Evolutionary conservation across 1,140 invertebrate genomes (phyloP), one percentile per base, ranked within the genome.

Genomic region (Halesus radiatus): DNA sequence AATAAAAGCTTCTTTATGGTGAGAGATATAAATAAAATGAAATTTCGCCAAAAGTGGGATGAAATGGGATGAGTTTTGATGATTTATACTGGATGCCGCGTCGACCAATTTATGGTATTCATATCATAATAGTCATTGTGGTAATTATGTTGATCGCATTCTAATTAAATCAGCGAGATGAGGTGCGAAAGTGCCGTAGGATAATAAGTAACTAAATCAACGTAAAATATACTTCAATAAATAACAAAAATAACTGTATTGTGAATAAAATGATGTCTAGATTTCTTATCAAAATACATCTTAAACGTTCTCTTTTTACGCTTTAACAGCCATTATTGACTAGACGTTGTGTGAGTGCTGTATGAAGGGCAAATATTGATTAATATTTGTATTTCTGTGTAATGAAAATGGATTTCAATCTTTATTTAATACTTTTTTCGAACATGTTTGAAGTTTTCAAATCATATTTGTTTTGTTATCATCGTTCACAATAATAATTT

Each of bases 261-360:
- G 37, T 45, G 37, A 45, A 45, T 45, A 45, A 45, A 1, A 13
- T 58, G 53, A 52, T 64, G 56, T 23, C 60, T 64, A 62, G 26
- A 64, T 76, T 60, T 52, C 45, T 26, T 50, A 23, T 45, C 54
- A 74, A 54, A 68, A 74, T 74, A 50, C 26, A 72, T 26, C 53
- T 58, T 75, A 29, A 75, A 75, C 73, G 53, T 76, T 76, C 58
- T 62, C 56, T 64, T 76, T 74, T 75, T 58, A 75, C 60, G 72
- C 70, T 79, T 79, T 50, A 74, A 79, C 78, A 79, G 75, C 78
- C 78, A 58, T 72, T 56, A 73, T 32, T 79, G 78, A 79, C 68
- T 79, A 79, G 78, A 79, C 62, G 37, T 58, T 29, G 32, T 52
- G 45, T 54, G 45, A 22, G 68, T 68, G n/a, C 29, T 68, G n/a